Percentiles rank a stretch among this genome's conserved stretches.
phyloP scores from a whole-genome alignment of 2,113 vertebrate genomes.

The Cynocephalus volans region DNA sequence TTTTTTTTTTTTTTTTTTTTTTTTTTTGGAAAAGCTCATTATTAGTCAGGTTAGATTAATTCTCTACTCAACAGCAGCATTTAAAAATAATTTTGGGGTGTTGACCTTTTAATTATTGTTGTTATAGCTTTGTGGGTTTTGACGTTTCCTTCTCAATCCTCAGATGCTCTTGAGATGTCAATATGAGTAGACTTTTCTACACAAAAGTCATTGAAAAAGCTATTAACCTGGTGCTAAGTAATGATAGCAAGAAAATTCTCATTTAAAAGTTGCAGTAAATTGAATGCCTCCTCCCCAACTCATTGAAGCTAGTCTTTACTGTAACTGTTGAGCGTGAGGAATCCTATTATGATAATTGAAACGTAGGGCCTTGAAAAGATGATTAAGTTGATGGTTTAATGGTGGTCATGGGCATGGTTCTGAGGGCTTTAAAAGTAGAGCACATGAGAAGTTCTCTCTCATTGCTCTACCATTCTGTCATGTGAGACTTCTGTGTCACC shows the following conservation, averaged over 20 bases:
- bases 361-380: no score
- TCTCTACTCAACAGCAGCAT: background rate
- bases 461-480: no score
- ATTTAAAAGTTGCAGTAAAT: background rate
- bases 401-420: no score
- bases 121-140: slow-evolving; percentile 21
- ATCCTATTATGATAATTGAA: no score
- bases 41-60: slow-evolving; percentile 40
- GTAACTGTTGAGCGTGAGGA: no score
- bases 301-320: no score
- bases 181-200: background rate
- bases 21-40: background rate
- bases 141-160: slow-evolving; percentile 19
- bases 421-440: no score
- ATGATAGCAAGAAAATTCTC: background rate
- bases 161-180: slow-evolving; percentile 13
- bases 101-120: slow-evolving; percentile 25
- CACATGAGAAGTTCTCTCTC: no score
- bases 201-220: background rate
- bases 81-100: background rate
- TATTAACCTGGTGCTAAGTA: background rate
- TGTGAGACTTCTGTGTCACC: no score
- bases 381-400: no score
- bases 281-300: no score
- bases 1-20: background rate